Conservation (phyloP, 1,140 invertebrate genomes). For the Campoletis sonorensis region DNA sequence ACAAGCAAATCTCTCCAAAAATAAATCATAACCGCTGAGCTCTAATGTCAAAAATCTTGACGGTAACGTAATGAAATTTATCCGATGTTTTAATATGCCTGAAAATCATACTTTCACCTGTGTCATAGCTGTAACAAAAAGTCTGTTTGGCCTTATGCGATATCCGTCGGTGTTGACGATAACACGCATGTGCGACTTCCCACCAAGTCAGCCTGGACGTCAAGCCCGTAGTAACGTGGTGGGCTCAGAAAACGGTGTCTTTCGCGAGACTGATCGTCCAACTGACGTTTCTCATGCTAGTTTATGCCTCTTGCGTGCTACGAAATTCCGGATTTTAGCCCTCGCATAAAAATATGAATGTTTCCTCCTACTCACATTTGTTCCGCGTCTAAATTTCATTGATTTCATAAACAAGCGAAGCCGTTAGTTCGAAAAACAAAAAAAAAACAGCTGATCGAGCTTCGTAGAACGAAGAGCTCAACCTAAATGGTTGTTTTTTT, state of each 20-base stretch:
- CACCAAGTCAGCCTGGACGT: neutral
- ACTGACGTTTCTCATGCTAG: slow-evolving; percentile 19
- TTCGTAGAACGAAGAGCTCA: no score
- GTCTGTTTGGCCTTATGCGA: neutral
- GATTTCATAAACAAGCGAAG: no score
- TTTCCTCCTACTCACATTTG: neutral
- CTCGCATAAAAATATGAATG: neutral
- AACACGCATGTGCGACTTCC: slow-evolving; percentile 29
- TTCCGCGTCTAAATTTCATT: neutral
- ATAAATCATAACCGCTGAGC: neutral
- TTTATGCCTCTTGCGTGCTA: neutral
- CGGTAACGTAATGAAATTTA: neutral
- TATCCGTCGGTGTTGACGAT: neutral
- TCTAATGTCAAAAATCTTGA: neutral
- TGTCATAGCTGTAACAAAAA: neutral
- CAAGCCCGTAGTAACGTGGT: slow-evolving; percentile 17
- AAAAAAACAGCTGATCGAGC: no score
- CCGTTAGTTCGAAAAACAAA: no score
- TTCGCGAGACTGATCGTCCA: neutral
- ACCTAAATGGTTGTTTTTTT: no score
- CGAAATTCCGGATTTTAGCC: neutral
- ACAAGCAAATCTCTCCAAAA: no score
- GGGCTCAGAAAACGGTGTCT: neutral
- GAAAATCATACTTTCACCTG: neutral
- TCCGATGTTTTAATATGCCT: neutral